These are phyloP conservation scores for Tricholauxania praeusta DNA, from an alignment of 2,888 invertebrate genomes.

Conservation along the genomic window DNA sequence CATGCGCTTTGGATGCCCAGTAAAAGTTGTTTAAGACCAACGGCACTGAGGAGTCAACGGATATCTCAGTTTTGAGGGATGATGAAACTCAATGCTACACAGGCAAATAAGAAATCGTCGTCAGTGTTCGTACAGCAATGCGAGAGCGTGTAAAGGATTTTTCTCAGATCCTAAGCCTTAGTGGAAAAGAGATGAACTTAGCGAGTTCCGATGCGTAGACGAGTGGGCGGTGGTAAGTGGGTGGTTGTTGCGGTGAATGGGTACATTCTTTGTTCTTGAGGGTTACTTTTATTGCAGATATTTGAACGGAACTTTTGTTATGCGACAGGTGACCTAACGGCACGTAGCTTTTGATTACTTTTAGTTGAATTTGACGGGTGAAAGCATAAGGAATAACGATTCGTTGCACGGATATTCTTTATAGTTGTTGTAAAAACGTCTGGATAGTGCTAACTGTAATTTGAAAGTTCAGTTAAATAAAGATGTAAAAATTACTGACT, in stretches of 20 bases:
- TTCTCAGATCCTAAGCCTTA: not conserved
- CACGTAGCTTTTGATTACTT: slow-evolving; percentile 45
- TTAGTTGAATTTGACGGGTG: slow-evolving; percentile 57
- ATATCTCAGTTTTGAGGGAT: slow-evolving; percentile 46
- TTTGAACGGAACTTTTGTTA: slow-evolving; percentile 56
- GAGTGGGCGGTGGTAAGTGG: slow-evolving; percentile 8
- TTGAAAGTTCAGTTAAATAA: not conserved
- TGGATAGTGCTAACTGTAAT: not conserved
- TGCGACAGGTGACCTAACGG: slow-evolving; percentile 61
- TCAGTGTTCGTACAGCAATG: not conserved
- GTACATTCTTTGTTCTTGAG: slow-evolving; percentile 53
- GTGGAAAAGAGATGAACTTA: slow-evolving; percentile 16
- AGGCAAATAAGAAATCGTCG: slow-evolving; percentile 25
- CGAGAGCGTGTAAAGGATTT: slow-evolving; percentile 45
- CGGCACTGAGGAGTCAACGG: no score
- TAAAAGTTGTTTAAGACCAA: not conserved
- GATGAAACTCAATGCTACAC: slow-evolving; percentile 50
- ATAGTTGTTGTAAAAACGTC: not conserved
- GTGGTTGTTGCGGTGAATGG: slow-evolving; percentile 39
- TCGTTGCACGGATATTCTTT: slow-evolving; percentile 17
- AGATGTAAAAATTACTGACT: no score
- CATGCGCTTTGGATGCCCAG: slow-evolving; percentile 56
- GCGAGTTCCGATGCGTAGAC: slow-evolving; percentile 45
- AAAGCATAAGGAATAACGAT: slow-evolving; percentile 53
- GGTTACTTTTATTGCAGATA: slow-evolving; percentile 39